phyloP scores from a whole-genome alignment of 2,113 vertebrate species.

The Helogale parvula region DNA sequence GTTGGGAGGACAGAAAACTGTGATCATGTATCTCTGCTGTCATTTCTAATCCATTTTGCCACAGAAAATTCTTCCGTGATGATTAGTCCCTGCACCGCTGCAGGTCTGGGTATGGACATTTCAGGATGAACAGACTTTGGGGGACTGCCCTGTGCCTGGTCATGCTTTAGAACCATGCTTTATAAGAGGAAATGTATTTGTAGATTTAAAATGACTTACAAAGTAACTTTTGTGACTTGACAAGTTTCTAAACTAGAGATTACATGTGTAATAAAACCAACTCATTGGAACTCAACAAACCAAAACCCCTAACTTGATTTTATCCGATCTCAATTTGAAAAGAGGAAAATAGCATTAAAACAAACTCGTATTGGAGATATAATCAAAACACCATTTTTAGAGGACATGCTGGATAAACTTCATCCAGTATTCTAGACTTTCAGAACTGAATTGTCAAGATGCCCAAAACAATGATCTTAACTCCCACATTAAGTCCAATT shows the following conservation, averaged over 20 bases:
- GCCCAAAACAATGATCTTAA: neutral
- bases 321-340: constrained; percentile 1
- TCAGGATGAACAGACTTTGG: neutral
- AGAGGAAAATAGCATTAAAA: constrained; percentile 46
- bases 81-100: no score
- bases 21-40: neutral
- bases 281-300: neutral
- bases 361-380: neutral
- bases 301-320: constrained; percentile 9
- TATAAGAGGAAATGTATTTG: neutral
- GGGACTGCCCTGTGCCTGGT: neutral
- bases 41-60: neutral
- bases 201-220: constrained; percentile 35
- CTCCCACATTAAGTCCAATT: neutral
- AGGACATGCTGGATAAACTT: neutral
- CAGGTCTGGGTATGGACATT: neutral
- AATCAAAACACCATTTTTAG: constrained; percentile 40
- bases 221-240: neutral
- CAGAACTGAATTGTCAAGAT: neutral
- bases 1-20: neutral
- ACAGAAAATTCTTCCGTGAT: neutral
- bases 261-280: constrained; percentile 36
- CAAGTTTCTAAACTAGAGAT: constrained; percentile 39
- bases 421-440: neutral
- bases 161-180: neutral